Evolutionary conservation across 2,888 invertebrate species (phyloP).

Genomic region (Heliconius ismenius): DNA sequence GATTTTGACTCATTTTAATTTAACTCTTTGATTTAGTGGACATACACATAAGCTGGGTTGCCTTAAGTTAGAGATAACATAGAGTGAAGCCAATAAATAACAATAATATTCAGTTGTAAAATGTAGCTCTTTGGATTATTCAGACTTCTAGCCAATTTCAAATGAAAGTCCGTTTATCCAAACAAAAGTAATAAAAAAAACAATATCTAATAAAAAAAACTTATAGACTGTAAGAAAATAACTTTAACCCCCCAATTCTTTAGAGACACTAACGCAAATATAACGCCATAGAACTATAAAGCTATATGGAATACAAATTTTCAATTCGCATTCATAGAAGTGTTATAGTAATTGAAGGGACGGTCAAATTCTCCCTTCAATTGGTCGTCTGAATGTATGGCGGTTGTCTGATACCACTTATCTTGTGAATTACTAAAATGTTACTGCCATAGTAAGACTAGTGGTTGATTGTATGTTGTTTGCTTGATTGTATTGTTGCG

Average conservation of each 20-base stretch:
- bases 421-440: constrained; percentile 3
- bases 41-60: too few species aligned
- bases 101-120: not conserved
- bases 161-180: too few species aligned
- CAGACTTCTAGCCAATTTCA: not conserved
- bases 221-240: not conserved
- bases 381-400: not conserved
- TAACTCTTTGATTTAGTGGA: too few species aligned
- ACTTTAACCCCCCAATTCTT: not conserved
- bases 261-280: not conserved
- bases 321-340: constrained; percentile 3
- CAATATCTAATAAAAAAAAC: too few species aligned
- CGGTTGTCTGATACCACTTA: not conserved
- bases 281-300: not conserved
- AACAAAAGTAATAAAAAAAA: too few species aligned
- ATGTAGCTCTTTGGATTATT: not conserved
- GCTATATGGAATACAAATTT: not conserved
- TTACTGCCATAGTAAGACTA: too few species aligned
- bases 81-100: too few species aligned
- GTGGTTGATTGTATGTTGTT: not conserved
- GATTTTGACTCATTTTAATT: not conserved
- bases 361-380: not conserved
- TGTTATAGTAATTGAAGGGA: not conserved
- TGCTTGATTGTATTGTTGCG: too few species aligned
- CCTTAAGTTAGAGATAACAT: too few species aligned